A percentile compares a stretch with the other conserved stretches of the same genome.
Evolutionary conservation across 2,113 vertebrate species (phyloP).

Genomic region (Petrocephalus zakoni): DNA sequence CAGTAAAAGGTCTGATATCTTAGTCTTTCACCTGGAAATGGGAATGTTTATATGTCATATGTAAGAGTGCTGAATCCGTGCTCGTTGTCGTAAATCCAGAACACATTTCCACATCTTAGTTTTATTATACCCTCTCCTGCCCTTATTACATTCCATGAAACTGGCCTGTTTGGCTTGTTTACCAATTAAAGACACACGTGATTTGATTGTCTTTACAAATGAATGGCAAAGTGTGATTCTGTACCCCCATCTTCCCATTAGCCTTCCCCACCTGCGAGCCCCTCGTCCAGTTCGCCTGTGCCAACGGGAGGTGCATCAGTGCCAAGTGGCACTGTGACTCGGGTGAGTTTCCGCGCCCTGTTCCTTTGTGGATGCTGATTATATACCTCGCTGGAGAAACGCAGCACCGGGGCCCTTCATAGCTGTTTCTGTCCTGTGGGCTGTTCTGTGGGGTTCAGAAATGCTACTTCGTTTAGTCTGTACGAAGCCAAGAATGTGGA

Average conservation of each 20-base stretch:
- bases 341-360: constrained; percentile 59
- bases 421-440: not conserved
- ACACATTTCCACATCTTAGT: not conserved
- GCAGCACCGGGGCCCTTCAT: not conserved
- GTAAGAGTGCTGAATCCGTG: not conserved
- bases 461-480: not conserved
- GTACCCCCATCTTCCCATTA: constrained; percentile 44
- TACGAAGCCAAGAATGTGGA: not conserved
- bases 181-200: not conserved
- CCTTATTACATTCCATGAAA: not conserved
- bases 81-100: not conserved
- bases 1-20: not conserved
- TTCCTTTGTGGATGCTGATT: not conserved
- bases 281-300: constrained; percentile 84
- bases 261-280: constrained; percentile 89
- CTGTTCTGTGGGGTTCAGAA: not conserved
- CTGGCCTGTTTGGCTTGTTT: not conserved
- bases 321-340: constrained; percentile 91
- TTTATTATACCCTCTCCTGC: not conserved
- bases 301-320: constrained; percentile 85
- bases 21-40: constrained; percentile 7
- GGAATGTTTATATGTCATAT: not conserved
- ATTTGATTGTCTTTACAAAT: not conserved
- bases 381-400: not conserved
- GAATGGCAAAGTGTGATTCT: not conserved